These are phyloP conservation scores for Anolis sagrei DNA, from an alignment of 2,113 vertebrate species.

Conservation along the genomic window DNA sequence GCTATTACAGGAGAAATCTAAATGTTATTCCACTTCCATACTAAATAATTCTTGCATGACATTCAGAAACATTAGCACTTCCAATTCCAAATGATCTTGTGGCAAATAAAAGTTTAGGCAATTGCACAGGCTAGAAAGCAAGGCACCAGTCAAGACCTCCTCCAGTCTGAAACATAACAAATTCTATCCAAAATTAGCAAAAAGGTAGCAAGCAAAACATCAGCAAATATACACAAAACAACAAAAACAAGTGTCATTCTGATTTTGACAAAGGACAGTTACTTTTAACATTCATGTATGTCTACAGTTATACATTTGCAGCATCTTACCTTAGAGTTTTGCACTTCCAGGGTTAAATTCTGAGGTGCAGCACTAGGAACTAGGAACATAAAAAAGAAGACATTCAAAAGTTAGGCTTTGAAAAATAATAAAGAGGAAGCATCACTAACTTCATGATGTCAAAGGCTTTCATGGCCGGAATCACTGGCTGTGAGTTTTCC, in stretches of 20 bases:
- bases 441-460: background rate
- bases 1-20: background rate
- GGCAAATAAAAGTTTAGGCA: background rate
- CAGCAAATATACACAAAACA: background rate
- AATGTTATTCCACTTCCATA: background rate
- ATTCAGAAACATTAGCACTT: background rate
- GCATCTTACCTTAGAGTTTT: conserved; percentile 94
- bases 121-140: background rate
- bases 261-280: fast-evolving
- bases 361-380: conserved; percentile 93
- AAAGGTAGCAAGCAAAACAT: background rate
- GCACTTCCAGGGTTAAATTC: conserved; percentile 93
- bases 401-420: background rate
- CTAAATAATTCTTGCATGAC: background rate
- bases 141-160: background rate
- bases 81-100: fast-evolving
- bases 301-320: background rate
- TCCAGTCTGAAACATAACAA: background rate
- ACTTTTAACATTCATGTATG: background rate
- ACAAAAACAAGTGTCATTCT: background rate
- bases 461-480: no score
- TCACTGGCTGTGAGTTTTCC: no score
- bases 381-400: conserved; percentile 66
- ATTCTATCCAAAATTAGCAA: background rate
- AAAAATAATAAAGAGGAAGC: background rate